phyloP scores from a whole-genome alignment of 2,113 vertebrate genomes.

The Mellivora capensis region DNA sequence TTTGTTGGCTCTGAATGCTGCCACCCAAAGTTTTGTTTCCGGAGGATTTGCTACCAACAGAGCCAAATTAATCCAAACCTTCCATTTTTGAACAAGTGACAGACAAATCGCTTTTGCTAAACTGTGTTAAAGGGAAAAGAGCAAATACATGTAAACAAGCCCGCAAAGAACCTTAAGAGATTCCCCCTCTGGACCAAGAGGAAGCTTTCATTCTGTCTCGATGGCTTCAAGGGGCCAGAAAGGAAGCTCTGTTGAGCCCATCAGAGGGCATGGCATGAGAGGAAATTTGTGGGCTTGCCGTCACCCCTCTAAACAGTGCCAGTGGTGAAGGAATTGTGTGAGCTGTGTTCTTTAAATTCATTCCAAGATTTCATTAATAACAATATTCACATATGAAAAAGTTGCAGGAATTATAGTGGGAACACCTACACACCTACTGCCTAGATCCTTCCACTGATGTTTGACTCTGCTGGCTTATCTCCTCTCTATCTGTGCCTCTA shows the following conservation, averaged over 20 bases:
- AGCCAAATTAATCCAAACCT: background rate
- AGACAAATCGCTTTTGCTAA: background rate
- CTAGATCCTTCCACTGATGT: background rate
- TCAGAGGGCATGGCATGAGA: background rate
- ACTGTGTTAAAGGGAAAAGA: constrained; percentile 13
- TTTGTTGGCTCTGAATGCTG: constrained; percentile 56
- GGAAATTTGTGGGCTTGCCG: background rate
- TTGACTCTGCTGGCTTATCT: background rate
- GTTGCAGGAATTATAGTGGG: background rate
- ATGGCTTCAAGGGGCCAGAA: constrained; percentile 31
- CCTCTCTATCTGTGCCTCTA: background rate
- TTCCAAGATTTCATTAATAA: background rate
- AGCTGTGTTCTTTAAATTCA: background rate
- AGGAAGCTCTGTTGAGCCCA: background rate
- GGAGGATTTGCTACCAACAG: constrained; percentile 48
- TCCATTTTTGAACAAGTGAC: background rate
- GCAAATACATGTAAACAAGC: background rate
- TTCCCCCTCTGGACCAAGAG: accelerated
- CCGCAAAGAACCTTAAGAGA: constrained; percentile 19
- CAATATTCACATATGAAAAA: background rate
- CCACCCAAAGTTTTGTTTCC: constrained; percentile 30
- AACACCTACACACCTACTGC: background rate
- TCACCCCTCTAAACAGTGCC: background rate
- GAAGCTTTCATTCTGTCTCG: background rate
- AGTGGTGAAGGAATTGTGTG: background rate